Percentiles rank a stretch among this genome's conserved stretches.
Conservation (phyloP, 2,888 invertebrate genomes). For the Acanthopleura granulata region DNA sequence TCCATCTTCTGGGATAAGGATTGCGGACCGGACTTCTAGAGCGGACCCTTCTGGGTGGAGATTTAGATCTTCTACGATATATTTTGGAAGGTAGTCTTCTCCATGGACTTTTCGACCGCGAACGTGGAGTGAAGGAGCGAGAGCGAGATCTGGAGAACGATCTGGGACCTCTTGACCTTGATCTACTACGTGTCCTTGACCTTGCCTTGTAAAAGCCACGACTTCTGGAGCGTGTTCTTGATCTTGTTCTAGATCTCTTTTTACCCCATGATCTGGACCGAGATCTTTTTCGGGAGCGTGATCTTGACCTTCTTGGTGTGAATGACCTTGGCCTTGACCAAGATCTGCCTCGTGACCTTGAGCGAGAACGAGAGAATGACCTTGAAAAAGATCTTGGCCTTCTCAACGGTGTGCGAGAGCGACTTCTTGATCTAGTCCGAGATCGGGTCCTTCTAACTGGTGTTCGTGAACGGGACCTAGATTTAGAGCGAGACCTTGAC, state of each 20-base stretch:
- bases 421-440: conserved; percentile 26
- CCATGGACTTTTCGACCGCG: conserved; percentile 24
- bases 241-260: conserved; percentile 37
- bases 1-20: neutral
- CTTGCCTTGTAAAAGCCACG: conserved; percentile 39
- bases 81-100: conserved; percentile 14
- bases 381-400: conserved; percentile 30
- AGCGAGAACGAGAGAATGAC: conserved; percentile 22
- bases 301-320: conserved; percentile 26
- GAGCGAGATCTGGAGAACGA: conserved; percentile 20
- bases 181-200: conserved; percentile 25
- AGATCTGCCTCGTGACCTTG: conserved; percentile 7
- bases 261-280: conserved; percentile 31
- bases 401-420: conserved; percentile 29
- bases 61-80: conserved; percentile 14
- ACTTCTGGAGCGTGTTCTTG: conserved; percentile 28
- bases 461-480: conserved; percentile 25
- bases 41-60: conserved; percentile 21
- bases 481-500: conserved; percentile 32
- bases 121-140: conserved; percentile 26
- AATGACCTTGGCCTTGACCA: neutral
- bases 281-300: conserved; percentile 26
- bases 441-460: conserved; percentile 32
- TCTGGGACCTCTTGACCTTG: conserved; percentile 13
- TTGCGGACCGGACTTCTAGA: conserved; percentile 1